Evolutionary conservation across 30 jellyfish, hydroid and myxozoan species (phyloP).

Genomic region (Phacellophora camtschatica): DNA sequence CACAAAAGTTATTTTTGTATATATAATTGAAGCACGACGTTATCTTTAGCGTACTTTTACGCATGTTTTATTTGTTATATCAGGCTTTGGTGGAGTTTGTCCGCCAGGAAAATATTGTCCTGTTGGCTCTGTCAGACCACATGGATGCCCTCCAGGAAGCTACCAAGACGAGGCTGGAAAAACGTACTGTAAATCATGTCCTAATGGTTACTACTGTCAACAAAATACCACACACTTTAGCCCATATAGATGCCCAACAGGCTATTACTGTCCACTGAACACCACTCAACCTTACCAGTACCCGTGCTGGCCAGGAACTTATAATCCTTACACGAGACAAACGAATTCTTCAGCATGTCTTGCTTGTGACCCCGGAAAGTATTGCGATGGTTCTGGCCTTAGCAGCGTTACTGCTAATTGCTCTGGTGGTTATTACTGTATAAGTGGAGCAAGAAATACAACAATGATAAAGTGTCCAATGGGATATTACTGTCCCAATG

Average conservation of each 20-base stretch:
- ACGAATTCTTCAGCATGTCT: slow-evolving; percentile 79
- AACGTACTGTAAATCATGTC: slow-evolving; percentile 83
- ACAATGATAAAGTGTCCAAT: slow-evolving; percentile 76
- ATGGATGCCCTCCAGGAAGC: slow-evolving; percentile 95
- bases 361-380: slow-evolving; percentile 87
- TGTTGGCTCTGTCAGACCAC: slow-evolving; percentile 80
- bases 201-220: slow-evolving; percentile 90
- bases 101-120: slow-evolving; percentile 96
- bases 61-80: too few relatives aligned
- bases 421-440: slow-evolving; percentile 92
- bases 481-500: slow-evolving; percentile 92
- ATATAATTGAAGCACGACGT: too few relatives aligned
- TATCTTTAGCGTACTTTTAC: too few relatives aligned
- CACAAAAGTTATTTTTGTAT: too few relatives aligned
- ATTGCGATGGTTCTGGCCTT: slow-evolving; percentile 89
- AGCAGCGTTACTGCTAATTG: slow-evolving; percentile 65
- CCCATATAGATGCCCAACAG: slow-evolving; percentile 78
- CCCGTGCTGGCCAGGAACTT: slow-evolving; percentile 97
- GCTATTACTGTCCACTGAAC: slow-evolving; percentile 90
- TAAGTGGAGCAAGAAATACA: slow-evolving; percentile 83
- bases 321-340: slow-evolving; percentile 67
- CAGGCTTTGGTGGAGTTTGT: slow-evolving; percentile 94
- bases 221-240: slow-evolving; percentile 63
- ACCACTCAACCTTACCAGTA: slow-evolving; percentile 82
- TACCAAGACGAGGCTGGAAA: slow-evolving; percentile 93